phyloP scores from a whole-genome alignment of 2,113 vertebrate species.

The Chiloscyllium plagiosum region DNA sequence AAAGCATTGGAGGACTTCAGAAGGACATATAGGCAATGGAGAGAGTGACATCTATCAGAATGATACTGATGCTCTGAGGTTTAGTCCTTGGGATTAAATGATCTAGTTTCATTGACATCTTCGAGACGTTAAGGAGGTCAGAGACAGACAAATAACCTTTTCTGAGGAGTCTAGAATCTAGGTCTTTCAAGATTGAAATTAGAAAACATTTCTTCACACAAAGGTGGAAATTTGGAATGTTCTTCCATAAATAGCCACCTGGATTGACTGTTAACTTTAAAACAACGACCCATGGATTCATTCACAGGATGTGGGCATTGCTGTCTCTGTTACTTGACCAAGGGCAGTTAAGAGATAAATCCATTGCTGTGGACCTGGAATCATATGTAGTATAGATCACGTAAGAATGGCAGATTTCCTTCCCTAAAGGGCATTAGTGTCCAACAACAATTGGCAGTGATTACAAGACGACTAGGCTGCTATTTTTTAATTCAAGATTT shows the following conservation, averaged over 20 bases:
- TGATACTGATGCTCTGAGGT: too few species aligned
- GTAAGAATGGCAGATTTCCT: too few species aligned
- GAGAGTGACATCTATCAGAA: background rate
- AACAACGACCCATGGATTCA: background rate
- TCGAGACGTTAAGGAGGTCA: background rate
- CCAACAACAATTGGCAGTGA: too few species aligned
- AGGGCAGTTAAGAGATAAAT: too few species aligned
- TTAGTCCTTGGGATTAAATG: background rate
- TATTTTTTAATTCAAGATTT: too few species aligned
- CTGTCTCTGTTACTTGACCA: too few species aligned
- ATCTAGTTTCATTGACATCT: background rate
- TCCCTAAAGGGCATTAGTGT: too few species aligned
- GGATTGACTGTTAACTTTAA: background rate
- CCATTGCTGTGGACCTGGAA: too few species aligned
- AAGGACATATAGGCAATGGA: background rate
- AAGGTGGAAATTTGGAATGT: background rate
- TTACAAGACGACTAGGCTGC: too few species aligned
- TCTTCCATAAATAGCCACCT: background rate
- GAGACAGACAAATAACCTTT: background rate
- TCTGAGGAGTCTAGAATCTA: background rate
- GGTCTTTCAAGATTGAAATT: background rate
- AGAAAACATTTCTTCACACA: background rate
- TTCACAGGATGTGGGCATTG: too few species aligned
- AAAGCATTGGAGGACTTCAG: background rate
- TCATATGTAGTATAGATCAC: too few species aligned